A percentile compares a stretch with the other conserved stretches of the same genome.
phyloP scores from a whole-genome alignment of 2,113 vertebrate genomes.

The Phyllopteryx taeniolatus region DNA sequence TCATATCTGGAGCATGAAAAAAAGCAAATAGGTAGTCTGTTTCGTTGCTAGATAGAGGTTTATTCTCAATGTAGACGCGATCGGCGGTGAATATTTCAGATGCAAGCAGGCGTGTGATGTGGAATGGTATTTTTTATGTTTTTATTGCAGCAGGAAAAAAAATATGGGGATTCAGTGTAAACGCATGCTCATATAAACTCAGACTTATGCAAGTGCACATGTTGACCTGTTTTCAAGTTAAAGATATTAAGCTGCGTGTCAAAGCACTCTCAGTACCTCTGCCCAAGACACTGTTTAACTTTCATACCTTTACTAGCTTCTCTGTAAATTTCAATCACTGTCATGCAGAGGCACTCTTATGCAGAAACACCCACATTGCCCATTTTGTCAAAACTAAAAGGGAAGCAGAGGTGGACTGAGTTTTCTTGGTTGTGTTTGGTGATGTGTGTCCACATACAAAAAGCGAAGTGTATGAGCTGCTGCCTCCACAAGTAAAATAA shows the following conservation, averaged over 20 bases:
- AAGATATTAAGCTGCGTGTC: not conserved
- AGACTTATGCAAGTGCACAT: conserved; percentile 2
- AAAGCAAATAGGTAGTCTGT: conserved; percentile 19
- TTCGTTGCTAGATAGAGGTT: conserved; percentile 2
- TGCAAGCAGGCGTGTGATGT: conserved; percentile 24
- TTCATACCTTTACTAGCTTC: not conserved
- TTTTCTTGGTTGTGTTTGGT: no score
- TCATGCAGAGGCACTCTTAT: no score
- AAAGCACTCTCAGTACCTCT: not conserved
- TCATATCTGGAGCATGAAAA: conserved; percentile 15
- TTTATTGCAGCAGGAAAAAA: conserved; percentile 34
- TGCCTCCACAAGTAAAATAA: no score
- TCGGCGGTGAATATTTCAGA: conserved; percentile 26
- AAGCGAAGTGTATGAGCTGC: no score
- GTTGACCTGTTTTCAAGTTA: conserved; percentile 6
- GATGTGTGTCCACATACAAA: no score
- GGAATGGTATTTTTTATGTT: conserved; percentile 29
- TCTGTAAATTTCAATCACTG: not conserved
- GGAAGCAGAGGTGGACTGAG: no score
- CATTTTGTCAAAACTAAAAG: no score
- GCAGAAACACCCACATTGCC: no score
- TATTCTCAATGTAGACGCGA: conserved; percentile 5
- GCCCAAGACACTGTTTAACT: not conserved
- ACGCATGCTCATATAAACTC: conserved; percentile 30
- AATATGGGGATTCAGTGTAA: conserved; percentile 29